These are phyloP conservation scores for Cyclina sinensis DNA, from an alignment of 1,140 invertebrate species.

Conservation along the genomic window DNA sequence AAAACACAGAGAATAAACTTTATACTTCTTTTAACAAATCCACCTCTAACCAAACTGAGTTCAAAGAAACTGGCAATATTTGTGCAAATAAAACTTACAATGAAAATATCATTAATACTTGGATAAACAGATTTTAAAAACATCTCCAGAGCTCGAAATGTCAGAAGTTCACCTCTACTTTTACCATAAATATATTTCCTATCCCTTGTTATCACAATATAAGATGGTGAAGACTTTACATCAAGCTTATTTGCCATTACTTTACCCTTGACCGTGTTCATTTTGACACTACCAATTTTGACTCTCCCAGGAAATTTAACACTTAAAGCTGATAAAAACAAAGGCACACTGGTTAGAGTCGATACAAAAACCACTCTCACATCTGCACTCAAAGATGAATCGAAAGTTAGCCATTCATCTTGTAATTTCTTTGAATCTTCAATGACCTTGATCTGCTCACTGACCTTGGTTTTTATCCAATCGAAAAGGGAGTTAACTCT, in stretches of 20 bases:
- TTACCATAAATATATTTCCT: slow-evolving; percentile 86
- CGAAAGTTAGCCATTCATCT: slow-evolving; percentile 81
- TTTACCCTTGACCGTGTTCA: slow-evolving; percentile 73
- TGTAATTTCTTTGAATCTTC: slow-evolving; percentile 77
- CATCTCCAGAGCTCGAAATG: slow-evolving; percentile 86
- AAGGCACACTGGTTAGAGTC: slow-evolving; percentile 84
- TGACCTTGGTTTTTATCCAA: slow-evolving; percentile 87
- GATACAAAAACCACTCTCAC: slow-evolving; percentile 87
- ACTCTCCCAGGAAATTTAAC: slow-evolving; percentile 88
- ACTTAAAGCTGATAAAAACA: slow-evolving; percentile 88
- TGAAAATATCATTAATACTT: slow-evolving; percentile 88
- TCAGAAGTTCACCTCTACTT: slow-evolving; percentile 85
- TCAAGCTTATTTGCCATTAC: slow-evolving; percentile 69
- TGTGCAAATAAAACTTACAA: slow-evolving; percentile 86
- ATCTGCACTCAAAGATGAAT: slow-evolving; percentile 75
- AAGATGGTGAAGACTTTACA: slow-evolving; percentile 77
- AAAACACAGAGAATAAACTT: slow-evolving; percentile 85
- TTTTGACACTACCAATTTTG: slow-evolving; percentile 87
- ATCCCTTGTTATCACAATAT: slow-evolving; percentile 87
- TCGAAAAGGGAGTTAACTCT: slow-evolving; percentile 84
- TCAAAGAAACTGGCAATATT: slow-evolving; percentile 87
- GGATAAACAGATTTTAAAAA: slow-evolving; percentile 87
- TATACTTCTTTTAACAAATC: slow-evolving; percentile 83
- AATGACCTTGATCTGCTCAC: slow-evolving; percentile 86
- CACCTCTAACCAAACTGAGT: slow-evolving; percentile 84